Evolutionary conservation across 2,113 vertebrate genomes (phyloP), one percentile per base, ranked within the genome.

Genomic region (Smithornis capensis): DNA sequence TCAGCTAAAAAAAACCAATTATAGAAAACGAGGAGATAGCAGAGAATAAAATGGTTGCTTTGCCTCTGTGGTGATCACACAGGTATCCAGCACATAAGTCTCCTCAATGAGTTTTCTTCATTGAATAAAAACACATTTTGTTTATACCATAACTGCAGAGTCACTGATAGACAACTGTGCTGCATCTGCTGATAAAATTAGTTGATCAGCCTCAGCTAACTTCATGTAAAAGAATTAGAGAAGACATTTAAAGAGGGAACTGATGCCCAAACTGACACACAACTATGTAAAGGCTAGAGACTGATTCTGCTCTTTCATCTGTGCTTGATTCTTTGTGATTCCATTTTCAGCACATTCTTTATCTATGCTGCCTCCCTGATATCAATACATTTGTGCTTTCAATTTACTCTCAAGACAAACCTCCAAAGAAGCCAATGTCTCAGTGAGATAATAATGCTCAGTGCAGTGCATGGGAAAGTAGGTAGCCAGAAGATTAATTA

Each of bases 401-500:
- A 45, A 73, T 62, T 88, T 73, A 85, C 45, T 74, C 31, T 65
- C 45, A 64, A 19, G 25, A 88, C 50, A 94, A 95, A 50, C 12
- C 27, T 83, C 40, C 45, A 88, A 10, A 0, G 7, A 89, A 87
- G 76, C 50, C 42, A 89, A 92, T 14, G 22, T 33, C 71, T 80
- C 63, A 85, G 86, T 28, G 52, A 94, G 71, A 77, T 65, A 94
- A 77, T 31, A 27, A 57, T 53, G 47, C n/a, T 35, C 9, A 2
- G 31, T 56, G 24, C 37, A 69, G 37, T 2, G 21, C 37, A 35
- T 59, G 56, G 68, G 21, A 77, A 94, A 45, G 24, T 10, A 74
- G 42, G 73, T 47, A 78, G 69, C 65, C 27, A 82, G 79, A 90
- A 90, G 89, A 94, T 81, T 73, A 92, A 92, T 70, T 87, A 38